Evolutionary conservation across 2,797 vertebrate genomes (phyloP).

Genomic region (Aplochiton taeniatus): DNA sequence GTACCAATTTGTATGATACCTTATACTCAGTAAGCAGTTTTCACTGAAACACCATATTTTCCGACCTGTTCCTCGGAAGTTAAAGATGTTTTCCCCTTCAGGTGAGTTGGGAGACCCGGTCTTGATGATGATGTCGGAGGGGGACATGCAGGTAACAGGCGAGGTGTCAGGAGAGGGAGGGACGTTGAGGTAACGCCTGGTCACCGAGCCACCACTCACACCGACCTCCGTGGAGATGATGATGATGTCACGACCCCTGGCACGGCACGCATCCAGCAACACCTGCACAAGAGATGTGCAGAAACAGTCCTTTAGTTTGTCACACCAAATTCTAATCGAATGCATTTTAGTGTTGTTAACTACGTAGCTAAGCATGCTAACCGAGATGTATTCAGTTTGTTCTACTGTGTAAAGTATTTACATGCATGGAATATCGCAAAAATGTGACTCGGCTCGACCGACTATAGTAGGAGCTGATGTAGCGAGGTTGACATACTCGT

Average conservation of each 20-base stretch:
- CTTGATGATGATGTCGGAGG: slow-evolving; percentile 75
- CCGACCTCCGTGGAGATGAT: slow-evolving; percentile 72
- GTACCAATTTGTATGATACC: neutral
- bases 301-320: no score
- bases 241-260: slow-evolving; percentile 71
- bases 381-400: no score
- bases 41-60: neutral
- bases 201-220: slow-evolving; percentile 50
- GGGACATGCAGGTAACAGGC: slow-evolving; percentile 73
- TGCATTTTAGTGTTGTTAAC: no score
- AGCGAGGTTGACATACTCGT: no score
- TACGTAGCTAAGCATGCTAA: no score
- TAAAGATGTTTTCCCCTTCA: slow-evolving; percentile 66
- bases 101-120: slow-evolving; percentile 64
- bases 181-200: slow-evolving; percentile 62
- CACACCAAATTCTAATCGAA: no score
- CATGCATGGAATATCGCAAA: no score
- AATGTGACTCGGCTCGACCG: no score
- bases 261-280: slow-evolving; percentile 69
- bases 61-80: slow-evolving; percentile 63
- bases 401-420: no score
- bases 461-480: no score
- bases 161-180: slow-evolving; percentile 63
- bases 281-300: slow-evolving; percentile 37
- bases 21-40: neutral